phyloP scores from a whole-genome alignment of 2,113 vertebrate genomes.

The Hylia prasina region DNA sequence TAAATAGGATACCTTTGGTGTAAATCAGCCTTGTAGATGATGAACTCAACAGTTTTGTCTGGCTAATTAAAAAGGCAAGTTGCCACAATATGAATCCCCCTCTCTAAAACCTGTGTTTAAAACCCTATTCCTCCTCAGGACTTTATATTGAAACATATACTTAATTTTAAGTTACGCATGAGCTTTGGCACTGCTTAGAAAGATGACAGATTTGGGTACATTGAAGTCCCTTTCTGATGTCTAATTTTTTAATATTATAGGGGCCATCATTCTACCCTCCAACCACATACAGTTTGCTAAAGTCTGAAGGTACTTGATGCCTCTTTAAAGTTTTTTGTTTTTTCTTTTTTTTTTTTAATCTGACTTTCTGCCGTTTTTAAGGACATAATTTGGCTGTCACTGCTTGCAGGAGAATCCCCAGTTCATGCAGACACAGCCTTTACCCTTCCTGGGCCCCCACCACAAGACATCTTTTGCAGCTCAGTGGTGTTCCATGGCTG shows the following conservation, averaged over 20 bases:
- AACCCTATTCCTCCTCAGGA: neutral
- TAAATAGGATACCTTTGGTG: conserved; percentile 4
- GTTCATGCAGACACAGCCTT: neutral
- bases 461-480: neutral
- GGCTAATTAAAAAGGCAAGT: neutral
- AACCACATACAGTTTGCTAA: neutral
- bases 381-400: neutral
- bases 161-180: neutral
- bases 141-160: neutral
- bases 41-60: neutral
- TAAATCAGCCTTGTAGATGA: neutral
- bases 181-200: neutral
- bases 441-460: neutral
- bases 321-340: neutral
- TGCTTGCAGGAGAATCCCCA: neutral
- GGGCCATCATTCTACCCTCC: neutral
- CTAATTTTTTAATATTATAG: neutral
- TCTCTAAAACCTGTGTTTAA: neutral
- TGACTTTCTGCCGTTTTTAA: neutral
- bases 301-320: neutral
- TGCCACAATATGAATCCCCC: neutral
- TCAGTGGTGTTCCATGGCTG: neutral
- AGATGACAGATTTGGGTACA: neutral
- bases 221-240: neutral
- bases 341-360: neutral